Conservation (phyloP, 2,888 invertebrate species). For the Mellilla xanthometata region DNA sequence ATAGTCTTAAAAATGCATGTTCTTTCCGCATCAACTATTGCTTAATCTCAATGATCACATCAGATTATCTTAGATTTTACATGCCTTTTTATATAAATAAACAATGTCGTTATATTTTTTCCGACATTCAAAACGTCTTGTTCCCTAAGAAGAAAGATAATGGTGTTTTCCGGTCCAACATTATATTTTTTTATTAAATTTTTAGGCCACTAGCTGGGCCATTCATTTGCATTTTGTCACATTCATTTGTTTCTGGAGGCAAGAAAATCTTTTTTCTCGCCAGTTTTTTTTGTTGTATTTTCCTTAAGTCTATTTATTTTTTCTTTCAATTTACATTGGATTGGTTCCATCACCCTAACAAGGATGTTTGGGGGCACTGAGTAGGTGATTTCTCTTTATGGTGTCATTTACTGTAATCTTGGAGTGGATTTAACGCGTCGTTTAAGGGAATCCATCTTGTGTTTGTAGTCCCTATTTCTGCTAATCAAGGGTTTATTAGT, state of each 20-base stretch:
- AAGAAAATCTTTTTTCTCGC: conserved; percentile 1
- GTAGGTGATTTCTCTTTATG: conserved; percentile 52
- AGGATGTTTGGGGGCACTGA: conserved; percentile 30
- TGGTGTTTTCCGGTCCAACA: too few species aligned
- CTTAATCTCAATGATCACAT: too few species aligned
- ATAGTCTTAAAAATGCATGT: too few species aligned
- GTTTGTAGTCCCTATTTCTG: conserved; percentile 6
- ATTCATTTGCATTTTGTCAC: not conserved
- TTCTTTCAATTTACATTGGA: conserved; percentile 20
- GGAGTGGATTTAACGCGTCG: conserved; percentile 48
- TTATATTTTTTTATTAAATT: not conserved
- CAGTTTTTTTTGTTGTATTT: conserved; percentile 3
- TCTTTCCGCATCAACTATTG: too few species aligned
- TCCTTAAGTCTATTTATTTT: conserved; percentile 7
- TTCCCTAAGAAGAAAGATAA: too few species aligned
- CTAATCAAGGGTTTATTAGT: not conserved
- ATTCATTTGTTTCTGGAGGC: conserved; percentile 3
- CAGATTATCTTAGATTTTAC: too few species aligned
- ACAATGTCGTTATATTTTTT: too few species aligned
- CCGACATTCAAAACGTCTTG: too few species aligned
- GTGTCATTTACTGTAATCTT: conserved; percentile 50
- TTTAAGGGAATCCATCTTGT: conserved; percentile 44
- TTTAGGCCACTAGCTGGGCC: not conserved
- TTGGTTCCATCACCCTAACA: conserved; percentile 18
- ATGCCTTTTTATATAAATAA: too few species aligned